phyloP scores from a whole-genome alignment of 2,888 invertebrate genomes.

The Polydrusus pterygomalis region DNA sequence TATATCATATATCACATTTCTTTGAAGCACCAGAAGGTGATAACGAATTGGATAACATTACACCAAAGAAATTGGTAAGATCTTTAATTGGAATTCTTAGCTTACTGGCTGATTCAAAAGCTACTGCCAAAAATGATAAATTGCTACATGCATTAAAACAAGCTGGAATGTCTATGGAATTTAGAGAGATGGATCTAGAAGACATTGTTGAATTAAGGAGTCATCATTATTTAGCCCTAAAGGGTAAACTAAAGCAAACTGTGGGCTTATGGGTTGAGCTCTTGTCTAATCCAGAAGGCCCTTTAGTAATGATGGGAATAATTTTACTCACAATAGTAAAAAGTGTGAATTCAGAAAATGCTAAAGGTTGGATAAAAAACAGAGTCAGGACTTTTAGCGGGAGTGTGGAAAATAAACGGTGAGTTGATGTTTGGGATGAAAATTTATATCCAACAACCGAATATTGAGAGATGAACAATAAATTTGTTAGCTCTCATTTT shows the following conservation, averaged over 20 bases:
- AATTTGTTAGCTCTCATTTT: not conserved
- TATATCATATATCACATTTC: too few species aligned
- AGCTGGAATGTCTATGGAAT: not conserved
- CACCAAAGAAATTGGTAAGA: not conserved
- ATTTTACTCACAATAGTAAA: not conserved
- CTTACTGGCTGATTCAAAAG: not conserved
- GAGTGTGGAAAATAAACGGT: not conserved
- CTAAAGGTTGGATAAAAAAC: not conserved
- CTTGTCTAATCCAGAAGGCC: not conserved
- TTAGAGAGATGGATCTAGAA: not conserved
- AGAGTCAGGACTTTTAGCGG: not conserved
- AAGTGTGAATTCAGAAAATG: not conserved
- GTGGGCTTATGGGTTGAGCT: not conserved
- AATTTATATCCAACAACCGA: not conserved
- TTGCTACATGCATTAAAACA: not conserved
- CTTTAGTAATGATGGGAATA: not conserved
- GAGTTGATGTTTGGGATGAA: not conserved
- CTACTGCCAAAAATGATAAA: not conserved
- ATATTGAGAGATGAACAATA: not conserved
- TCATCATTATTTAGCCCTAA: not conserved
- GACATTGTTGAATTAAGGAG: not conserved
- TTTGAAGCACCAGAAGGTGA: not conserved
- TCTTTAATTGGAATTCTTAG: not conserved
- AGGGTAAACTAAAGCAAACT: not conserved
- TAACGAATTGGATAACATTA: not conserved